Evolutionary conservation across 2,113 vertebrate genomes (phyloP), one percentile per base, ranked within the genome.

Genomic region (Todiramphus chloris): DNA sequence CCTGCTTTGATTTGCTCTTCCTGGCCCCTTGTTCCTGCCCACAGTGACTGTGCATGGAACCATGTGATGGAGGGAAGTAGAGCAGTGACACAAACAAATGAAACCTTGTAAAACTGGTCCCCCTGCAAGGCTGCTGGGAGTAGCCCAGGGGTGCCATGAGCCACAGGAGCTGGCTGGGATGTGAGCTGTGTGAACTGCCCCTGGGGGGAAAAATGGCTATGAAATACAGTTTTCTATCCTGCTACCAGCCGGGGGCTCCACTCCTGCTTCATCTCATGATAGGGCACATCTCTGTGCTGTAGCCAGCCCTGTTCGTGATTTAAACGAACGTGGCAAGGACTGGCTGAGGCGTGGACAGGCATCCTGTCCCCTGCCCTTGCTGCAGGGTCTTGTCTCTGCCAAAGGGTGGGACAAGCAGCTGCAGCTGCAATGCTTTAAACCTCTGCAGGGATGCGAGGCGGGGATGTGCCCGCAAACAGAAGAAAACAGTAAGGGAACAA

Each of bases 31-130:
- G 5, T 48, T 93, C 16, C 19, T 59, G 56, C 50, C 43, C 20
- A 7, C 44, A 16, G 35, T 56, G 55, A 24, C 58, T 0, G 0
- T 16, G 37, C 1, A 1, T 15, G 18, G 33, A 23, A 17, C 50
- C 0, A 0, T 0, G 1, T 6, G 46, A 30, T 41, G 51, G 70
- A 53, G 55, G 8, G 23, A 44, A 67, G 35, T 56, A 41, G 56
- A 90, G 74, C 46, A 85, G 53, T 1, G 7, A 24, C 41, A 10
- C 24, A 60, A 72, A 62, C 2, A 4, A 70, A 28, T 24, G 53
- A 84, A 94, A 6, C 21, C 15, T 9, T 10, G 6, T 33, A 68
- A 46, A 89, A 60, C 9, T 3, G 25, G 23, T 79, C 8, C 21
- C 21, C 28, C 13, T 31, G 12, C 0, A 7, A 76, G 78, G 73